Conservation (phyloP, 2,888 invertebrate species). For the Gymnosoma rotundatum region DNA sequence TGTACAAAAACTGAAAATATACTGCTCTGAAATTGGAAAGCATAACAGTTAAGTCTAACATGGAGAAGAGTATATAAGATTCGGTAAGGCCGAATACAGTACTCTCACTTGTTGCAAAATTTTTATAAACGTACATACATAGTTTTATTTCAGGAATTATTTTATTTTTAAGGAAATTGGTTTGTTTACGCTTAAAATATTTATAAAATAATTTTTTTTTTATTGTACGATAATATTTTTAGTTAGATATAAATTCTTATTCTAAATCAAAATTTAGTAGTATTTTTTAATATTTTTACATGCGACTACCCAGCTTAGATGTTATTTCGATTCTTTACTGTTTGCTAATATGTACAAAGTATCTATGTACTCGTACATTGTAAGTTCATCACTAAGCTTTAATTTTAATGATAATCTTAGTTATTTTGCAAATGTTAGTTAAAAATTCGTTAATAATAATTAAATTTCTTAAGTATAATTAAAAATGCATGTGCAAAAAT, state of each 20-base stretch:
- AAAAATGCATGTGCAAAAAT: slow-evolving; percentile 13
- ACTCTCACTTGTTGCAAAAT: no score
- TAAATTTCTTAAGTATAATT: slow-evolving; percentile 44
- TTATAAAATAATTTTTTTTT: slow-evolving; percentile 2
- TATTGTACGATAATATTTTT: slow-evolving; percentile 23
- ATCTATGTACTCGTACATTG: slow-evolving; percentile 51
- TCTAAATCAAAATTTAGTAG: slow-evolving; percentile 46
- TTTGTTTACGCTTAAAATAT: slow-evolving; percentile 30
- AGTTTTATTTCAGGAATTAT: slow-evolving; percentile 20
- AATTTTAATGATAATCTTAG: slow-evolving; percentile 68
- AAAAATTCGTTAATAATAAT: slow-evolving; percentile 75
- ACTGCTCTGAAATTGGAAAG: no score
- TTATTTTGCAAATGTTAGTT: slow-evolving; percentile 76
- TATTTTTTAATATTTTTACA: slow-evolving; percentile 78
- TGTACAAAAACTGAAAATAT: no score
- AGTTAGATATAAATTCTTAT: slow-evolving; percentile 47
- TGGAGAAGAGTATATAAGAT: no score
- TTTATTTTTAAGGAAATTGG: background rate
- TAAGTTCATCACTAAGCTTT: slow-evolving; percentile 65
- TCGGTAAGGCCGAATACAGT: no score
- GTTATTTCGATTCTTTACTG: slow-evolving; percentile 75
- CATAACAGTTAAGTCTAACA: no score
- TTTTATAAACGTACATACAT: background rate
- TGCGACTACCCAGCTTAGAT: slow-evolving; percentile 83
- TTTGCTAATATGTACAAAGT: slow-evolving; percentile 46